phyloP scores from a whole-genome alignment of 2,888 invertebrate genomes.

The Himalopsyche tibetana region DNA sequence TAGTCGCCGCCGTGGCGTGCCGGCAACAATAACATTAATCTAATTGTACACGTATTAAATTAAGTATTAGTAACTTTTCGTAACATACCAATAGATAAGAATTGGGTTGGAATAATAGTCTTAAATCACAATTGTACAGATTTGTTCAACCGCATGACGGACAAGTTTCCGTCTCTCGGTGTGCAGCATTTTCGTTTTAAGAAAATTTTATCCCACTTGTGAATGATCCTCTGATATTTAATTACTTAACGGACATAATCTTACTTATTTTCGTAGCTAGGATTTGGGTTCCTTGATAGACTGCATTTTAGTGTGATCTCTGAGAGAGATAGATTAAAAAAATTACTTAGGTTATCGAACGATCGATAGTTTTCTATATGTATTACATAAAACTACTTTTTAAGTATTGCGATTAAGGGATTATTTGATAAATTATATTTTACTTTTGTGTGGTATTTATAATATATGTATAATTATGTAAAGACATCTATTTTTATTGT shows the following conservation, averaged over 20 bases:
- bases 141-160: conserved; percentile 50
- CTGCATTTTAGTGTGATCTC: conserved; percentile 66
- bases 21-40: conserved; percentile 72
- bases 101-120: conserved; percentile 58
- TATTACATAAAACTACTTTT: conserved; percentile 48
- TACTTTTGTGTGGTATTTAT: conserved; percentile 56
- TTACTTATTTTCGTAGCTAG: conserved; percentile 62
- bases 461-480: conserved; percentile 50
- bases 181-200: conserved; percentile 45
- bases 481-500: conserved; percentile 52
- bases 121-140: conserved; percentile 49
- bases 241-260: conserved; percentile 60
- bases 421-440: conserved; percentile 54
- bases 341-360: conserved; percentile 53
- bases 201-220: conserved; percentile 48
- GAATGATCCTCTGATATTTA: conserved; percentile 57
- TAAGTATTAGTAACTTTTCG: conserved; percentile 62
- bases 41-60: conserved; percentile 32
- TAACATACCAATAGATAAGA: conserved; percentile 66
- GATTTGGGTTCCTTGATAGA: conserved; percentile 66
- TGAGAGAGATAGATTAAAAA: conserved; percentile 63
- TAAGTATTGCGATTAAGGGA: conserved; percentile 25
- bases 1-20: conserved; percentile 95
- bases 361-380: conserved; percentile 47
- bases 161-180: conserved; percentile 53